These are phyloP conservation scores for Stenchaetothrips biformis DNA, from an alignment of 2,888 invertebrate species.

Conservation along the genomic window DNA sequence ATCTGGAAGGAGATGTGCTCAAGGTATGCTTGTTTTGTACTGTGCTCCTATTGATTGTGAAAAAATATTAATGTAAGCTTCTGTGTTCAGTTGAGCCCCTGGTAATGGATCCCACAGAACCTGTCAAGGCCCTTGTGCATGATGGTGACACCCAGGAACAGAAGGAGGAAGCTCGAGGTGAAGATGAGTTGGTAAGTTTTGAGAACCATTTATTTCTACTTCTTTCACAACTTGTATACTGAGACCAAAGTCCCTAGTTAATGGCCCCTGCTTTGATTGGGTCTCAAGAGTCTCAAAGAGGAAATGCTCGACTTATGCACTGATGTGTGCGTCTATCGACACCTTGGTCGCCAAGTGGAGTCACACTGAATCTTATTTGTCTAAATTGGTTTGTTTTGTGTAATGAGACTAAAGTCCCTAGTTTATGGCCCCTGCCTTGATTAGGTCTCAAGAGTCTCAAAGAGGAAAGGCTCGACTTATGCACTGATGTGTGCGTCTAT, in stretches of 20 bases:
- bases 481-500: slow-evolving; percentile 24
- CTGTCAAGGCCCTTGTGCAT: neutral
- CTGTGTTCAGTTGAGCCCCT: neutral
- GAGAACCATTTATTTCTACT: neutral
- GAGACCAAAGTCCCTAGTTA: neutral
- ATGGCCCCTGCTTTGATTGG: neutral
- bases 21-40: too few species aligned
- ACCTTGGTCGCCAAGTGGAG: slow-evolving; percentile 30
- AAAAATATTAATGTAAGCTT: neutral
- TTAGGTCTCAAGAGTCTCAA: slow-evolving; percentile 39
- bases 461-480: slow-evolving; percentile 35
- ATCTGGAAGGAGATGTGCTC: too few species aligned
- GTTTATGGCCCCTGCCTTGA: slow-evolving; percentile 7
- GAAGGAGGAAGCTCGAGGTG: neutral
- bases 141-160: neutral
- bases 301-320: neutral
- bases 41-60: slow-evolving; percentile 33
- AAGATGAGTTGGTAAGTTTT: neutral
- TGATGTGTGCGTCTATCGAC: slow-evolving; percentile 28
- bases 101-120: neutral
- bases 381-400: too few species aligned
- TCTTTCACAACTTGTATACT: neutral
- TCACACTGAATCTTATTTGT: too few species aligned
- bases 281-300: neutral
- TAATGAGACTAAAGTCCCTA: neutral